Conservation (phyloP, 2,797 vertebrate genomes). For the Garrulus glandarius region DNA sequence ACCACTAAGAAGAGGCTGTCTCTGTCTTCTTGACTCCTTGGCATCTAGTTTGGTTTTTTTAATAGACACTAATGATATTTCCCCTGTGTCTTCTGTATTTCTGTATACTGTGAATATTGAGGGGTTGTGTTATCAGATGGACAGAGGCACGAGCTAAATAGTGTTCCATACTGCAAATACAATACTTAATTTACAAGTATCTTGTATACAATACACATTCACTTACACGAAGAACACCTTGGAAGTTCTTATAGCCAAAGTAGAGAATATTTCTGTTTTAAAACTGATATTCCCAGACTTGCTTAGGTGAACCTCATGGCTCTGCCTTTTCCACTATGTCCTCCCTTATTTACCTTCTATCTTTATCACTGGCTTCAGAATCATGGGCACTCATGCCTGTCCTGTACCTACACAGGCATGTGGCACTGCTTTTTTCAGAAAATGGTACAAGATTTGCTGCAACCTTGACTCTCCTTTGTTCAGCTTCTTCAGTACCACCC, state of each 20-base stretch:
- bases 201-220: not conserved
- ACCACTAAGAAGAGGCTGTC: not conserved
- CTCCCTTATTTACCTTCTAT: not conserved
- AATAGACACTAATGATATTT: not conserved
- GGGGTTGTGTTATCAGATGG: rapidly evolving
- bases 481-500: not conserved
- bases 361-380: not conserved
- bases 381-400: not conserved
- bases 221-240: not conserved
- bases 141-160: not conserved
- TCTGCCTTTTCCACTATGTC: not conserved
- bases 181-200: not conserved
- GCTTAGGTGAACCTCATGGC: not conserved
- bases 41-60: not conserved
- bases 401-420: not conserved
- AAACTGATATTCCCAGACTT: not conserved
- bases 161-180: not conserved
- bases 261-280: not conserved
- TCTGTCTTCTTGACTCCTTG: not conserved
- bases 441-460: not conserved
- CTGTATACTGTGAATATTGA: not conserved
- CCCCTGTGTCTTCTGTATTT: not conserved
- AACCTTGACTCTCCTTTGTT: not conserved
- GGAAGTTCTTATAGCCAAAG: not conserved
- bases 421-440: not conserved